Conservation (phyloP, 2,113 vertebrate genomes). For the Chaetops frenatus region DNA sequence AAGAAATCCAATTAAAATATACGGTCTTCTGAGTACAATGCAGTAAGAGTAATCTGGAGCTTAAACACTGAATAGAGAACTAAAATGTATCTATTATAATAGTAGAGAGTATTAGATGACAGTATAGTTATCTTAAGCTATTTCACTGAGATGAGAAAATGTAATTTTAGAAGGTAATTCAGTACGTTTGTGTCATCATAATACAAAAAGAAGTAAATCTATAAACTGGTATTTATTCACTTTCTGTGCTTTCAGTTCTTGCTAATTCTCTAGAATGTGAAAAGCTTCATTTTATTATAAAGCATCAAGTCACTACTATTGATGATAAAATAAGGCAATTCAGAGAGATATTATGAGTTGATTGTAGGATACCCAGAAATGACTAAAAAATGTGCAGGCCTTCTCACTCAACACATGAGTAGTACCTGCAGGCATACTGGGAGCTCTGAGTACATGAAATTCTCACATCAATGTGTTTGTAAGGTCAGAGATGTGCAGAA, state of each 20-base stretch:
- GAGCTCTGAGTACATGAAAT: neutral
- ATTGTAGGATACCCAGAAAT: neutral
- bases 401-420: accelerated
- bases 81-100: neutral
- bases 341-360: neutral
- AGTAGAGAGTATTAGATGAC: neutral
- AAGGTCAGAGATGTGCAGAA: neutral
- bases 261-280: neutral
- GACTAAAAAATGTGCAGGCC: neutral
- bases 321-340: neutral
- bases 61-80: neutral
- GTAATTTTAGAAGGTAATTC: neutral
- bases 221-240: neutral
- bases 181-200: neutral
- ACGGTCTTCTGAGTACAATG: neutral
- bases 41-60: neutral
- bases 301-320: neutral
- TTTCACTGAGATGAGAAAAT: neutral
- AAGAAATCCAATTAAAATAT: neutral
- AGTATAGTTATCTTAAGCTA: neutral
- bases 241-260: neutral
- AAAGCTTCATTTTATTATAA: neutral
- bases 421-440: neutral
- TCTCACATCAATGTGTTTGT: neutral
- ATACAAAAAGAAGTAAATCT: neutral